Conservation (phyloP, 2,888 invertebrate genomes). For the Oligia fasciuncula region DNA sequence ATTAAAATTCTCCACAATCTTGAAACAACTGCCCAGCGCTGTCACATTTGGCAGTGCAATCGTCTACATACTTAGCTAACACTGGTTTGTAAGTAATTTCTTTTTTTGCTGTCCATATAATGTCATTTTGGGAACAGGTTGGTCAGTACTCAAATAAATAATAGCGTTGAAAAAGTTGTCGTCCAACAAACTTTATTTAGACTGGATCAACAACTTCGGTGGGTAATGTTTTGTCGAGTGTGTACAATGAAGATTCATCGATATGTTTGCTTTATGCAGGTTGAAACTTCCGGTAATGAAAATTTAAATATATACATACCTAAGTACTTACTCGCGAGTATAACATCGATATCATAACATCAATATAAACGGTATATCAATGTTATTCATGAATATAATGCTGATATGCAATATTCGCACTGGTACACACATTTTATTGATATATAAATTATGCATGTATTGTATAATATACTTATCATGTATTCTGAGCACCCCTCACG, state of each 20-base stretch:
- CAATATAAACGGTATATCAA: constrained; percentile 25
- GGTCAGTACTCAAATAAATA: constrained; percentile 48
- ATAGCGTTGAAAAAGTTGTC: constrained; percentile 72
- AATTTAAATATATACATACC: constrained; percentile 5
- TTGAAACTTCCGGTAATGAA: constrained; percentile 48
- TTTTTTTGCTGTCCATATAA: constrained; percentile 39
- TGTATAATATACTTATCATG: background rate
- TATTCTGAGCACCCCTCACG: constrained; percentile 10
- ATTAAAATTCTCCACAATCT: background rate
- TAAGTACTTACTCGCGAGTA: background rate
- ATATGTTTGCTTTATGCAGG: constrained; percentile 51
- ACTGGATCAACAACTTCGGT: constrained; percentile 68
- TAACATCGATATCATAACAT: background rate
- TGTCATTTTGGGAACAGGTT: constrained; percentile 56
- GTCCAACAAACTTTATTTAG: constrained; percentile 73
- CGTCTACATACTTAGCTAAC: constrained; percentile 11
- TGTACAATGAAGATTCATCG: constrained; percentile 50
- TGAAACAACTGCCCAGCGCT: background rate
- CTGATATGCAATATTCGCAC: constrained; percentile 13
- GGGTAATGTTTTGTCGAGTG: constrained; percentile 63
- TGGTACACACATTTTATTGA: constrained; percentile 8
- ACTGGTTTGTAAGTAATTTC: constrained; percentile 28
- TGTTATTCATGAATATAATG: constrained; percentile 14
- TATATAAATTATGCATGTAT: constrained; percentile 17
- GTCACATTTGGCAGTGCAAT: background rate